Evolutionary conservation across 2,797 vertebrate genomes (phyloP), one percentile per base, ranked within the genome.

Genomic region (Okamejei kenojei): DNA sequence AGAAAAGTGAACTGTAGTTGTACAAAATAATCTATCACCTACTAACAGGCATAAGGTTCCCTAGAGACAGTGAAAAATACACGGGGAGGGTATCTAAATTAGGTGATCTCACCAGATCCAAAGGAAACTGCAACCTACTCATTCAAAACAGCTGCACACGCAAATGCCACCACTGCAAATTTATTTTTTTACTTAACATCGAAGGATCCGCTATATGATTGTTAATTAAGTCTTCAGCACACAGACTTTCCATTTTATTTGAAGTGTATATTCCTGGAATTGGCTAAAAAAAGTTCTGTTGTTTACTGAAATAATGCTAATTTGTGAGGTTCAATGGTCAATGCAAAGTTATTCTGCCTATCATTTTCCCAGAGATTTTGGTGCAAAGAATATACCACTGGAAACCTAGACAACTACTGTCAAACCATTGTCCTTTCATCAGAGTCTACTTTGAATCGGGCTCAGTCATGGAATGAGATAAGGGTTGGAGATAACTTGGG

Each of bases 391-490:
- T 63, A 1, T 63, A 63, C 45, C 23, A n/a, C 0, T 61, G 54
- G 81, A 54, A 84, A 13, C 23, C 82, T 61, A 61, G 63, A 17
- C 1, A 63, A 86, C 82, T 32, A 29, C 32, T 11, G 13, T 86
- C n/a, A 63, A 15, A 86, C 7, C 13, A 63, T 17, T 86, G 58
- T 63, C 58, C 58, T 86, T 86, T 86, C 81, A 65, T 63, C 58
- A n/a, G 82, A n/a, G 11, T 61, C 10, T 63, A 58, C 54, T 86
- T 63, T 13, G 6, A 86, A 86, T 86, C 58, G 11, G 29, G 58
- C 54, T 86, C 58, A 61, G 26, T 86, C 11, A 63, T 86, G 82
- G 82, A 86, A 86, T 63, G 82, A n/a, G 58, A 86, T 86, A 86
- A 63, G 61, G 54, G 29, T 63, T 63, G 26, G 29, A 63, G 82